Evolutionary conservation across 2,113 vertebrate species (phyloP).

Genomic region (Collichthys lucidus): DNA sequence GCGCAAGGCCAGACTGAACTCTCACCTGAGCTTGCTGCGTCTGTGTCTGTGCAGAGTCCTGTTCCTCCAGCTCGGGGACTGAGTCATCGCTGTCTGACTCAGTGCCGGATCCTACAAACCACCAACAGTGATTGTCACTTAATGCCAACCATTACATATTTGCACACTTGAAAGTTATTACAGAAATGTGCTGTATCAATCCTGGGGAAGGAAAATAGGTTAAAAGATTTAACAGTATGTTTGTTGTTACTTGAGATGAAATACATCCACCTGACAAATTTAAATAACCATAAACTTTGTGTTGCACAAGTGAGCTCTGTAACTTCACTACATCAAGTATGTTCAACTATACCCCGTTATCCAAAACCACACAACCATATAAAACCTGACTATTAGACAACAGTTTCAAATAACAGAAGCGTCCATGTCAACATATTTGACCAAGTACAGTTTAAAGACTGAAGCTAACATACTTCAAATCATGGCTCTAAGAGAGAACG

Average conservation of each 20-base stretch:
- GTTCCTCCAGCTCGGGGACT: slow-evolving; percentile 97
- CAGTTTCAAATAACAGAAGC: not conserved
- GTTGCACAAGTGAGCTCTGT: not conserved
- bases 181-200: slow-evolving; percentile 13
- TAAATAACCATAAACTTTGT: not conserved
- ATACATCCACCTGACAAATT: not conserved
- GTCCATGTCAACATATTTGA: not conserved
- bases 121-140: slow-evolving; percentile 17
- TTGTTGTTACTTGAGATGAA: not conserved
- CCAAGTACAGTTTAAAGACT: not conserved
- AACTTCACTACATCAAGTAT: not conserved
- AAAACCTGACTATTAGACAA: not conserved
- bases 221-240: not conserved
- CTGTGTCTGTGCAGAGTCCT: slow-evolving; percentile 95
- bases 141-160: not conserved
- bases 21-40: slow-evolving; percentile 97
- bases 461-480: not conserved
- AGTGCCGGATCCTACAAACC: slow-evolving; percentile 92
- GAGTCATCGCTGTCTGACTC: slow-evolving; percentile 99
- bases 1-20: not conserved
- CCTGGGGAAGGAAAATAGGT: slow-evolving; percentile 21
- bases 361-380: not conserved
- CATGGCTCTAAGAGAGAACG: not conserved
- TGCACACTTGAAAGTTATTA: not conserved
- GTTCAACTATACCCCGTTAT: not conserved